Conservation (phyloP, 2,888 invertebrate species). For the Cheilosia urbana region DNA sequence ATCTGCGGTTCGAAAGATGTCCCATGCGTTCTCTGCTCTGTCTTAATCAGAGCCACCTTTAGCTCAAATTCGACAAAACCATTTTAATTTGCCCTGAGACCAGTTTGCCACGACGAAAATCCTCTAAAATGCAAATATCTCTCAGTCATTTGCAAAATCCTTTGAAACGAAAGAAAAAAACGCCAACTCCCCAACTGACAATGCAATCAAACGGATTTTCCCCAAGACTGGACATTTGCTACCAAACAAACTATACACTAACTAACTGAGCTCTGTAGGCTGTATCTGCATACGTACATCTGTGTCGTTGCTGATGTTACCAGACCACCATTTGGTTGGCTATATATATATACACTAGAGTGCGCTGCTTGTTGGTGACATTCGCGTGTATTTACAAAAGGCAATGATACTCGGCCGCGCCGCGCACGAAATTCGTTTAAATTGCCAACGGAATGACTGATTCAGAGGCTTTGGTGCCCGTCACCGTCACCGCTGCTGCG, state of each 20-base stretch:
- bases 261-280: neutral
- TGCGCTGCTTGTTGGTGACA: slow-evolving; percentile 32
- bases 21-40: too few relatives aligned
- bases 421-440: slow-evolving; percentile 51
- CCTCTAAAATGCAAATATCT: neutral
- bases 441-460: slow-evolving; percentile 58
- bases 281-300: neutral
- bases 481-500: slow-evolving; percentile 2
- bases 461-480: slow-evolving; percentile 17
- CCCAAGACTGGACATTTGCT: slow-evolving; percentile 20
- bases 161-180: neutral
- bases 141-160: neutral
- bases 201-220: slow-evolving; percentile 32
- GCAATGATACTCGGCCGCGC: slow-evolving; percentile 36
- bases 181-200: slow-evolving; percentile 1
- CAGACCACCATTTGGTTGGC: slow-evolving; percentile 21
- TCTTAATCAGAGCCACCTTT: too few relatives aligned
- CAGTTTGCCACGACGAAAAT: neutral
- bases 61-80: too few relatives aligned
- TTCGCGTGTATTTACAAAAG: slow-evolving; percentile 45
- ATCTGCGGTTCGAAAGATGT: too few relatives aligned
- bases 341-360: neutral
- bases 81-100: too few relatives aligned
- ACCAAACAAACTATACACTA: slow-evolving; percentile 37
- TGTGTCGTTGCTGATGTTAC: slow-evolving; percentile 43